Percentiles rank a stretch among this genome's conserved stretches.
phyloP scores from a whole-genome alignment of 2,888 invertebrate genomes.

The Neoitamus cyanurus region DNA sequence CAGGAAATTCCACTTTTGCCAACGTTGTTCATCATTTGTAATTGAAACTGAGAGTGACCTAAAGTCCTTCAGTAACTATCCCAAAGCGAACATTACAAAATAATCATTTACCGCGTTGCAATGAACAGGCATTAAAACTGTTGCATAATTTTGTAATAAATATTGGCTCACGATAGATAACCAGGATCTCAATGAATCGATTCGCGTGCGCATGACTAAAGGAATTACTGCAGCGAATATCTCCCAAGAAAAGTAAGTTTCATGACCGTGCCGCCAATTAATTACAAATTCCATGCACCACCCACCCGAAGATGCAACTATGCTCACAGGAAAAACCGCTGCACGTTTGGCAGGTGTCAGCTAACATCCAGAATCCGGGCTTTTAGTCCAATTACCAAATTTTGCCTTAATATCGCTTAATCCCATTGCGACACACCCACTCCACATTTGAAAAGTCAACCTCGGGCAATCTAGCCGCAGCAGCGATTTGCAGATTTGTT shows the following conservation, averaged over 20 bases:
- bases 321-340: slow-evolving; percentile 4
- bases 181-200: neutral
- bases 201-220: neutral
- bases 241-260: neutral
- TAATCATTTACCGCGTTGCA: neutral
- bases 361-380: neutral
- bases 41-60: neutral
- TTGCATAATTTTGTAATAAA: slow-evolving; percentile 18
- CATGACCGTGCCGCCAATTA: slow-evolving; percentile 35
- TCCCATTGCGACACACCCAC: neutral
- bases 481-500: slow-evolving; percentile 4
- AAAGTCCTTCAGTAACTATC: neutral
- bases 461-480: neutral
- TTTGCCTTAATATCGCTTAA: slow-evolving; percentile 1
- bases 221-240: neutral
- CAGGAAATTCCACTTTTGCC: neutral
- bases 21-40: neutral
- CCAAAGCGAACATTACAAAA: neutral
- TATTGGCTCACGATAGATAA: slow-evolving; percentile 6
- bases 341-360: slow-evolving; percentile 11
- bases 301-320: neutral
- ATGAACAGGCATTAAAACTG: neutral
- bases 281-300: slow-evolving; percentile 44
- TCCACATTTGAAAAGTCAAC: slow-evolving; percentile 13
- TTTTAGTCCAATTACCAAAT: neutral